Conservation (phyloP, 2,888 invertebrate genomes). For the Drosophila tanythrix region DNA sequence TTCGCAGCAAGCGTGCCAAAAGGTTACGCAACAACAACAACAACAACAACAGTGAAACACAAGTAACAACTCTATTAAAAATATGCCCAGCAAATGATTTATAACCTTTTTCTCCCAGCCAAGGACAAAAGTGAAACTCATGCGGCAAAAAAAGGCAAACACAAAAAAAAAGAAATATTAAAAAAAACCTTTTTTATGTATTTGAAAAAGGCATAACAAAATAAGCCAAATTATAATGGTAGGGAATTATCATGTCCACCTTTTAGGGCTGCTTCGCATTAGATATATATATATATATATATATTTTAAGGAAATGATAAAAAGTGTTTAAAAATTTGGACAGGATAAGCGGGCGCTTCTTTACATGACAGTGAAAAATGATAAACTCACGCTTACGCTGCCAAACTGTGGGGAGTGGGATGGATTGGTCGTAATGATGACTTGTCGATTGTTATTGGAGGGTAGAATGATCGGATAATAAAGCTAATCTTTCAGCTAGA, state of each 20-base stretch:
- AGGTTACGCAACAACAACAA: slow-evolving; percentile 15
- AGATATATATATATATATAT: neutral
- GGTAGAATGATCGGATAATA: neutral
- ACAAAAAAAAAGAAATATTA: slow-evolving; percentile 2
- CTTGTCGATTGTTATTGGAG: slow-evolving; percentile 43
- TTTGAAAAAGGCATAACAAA: slow-evolving; percentile 36
- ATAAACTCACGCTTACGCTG: slow-evolving; percentile 40
- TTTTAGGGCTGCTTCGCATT: slow-evolving; percentile 30
- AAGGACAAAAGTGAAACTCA: slow-evolving; percentile 65
- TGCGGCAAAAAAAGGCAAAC: slow-evolving; percentile 35
- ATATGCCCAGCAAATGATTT: slow-evolving; percentile 74
- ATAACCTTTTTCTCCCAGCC: slow-evolving; percentile 60
- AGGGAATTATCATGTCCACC: slow-evolving; percentile 62
- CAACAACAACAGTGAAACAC: slow-evolving; percentile 37
- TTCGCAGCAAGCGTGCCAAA: slow-evolving; percentile 40
- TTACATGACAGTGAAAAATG: slow-evolving; percentile 66
- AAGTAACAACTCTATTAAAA: slow-evolving; percentile 77
- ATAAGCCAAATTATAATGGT: slow-evolving; percentile 66
- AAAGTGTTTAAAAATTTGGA: slow-evolving; percentile 67
- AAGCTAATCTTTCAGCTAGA: neutral
- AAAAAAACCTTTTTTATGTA: slow-evolving; percentile 19
- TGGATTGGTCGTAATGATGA: slow-evolving; percentile 34
- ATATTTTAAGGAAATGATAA: slow-evolving; percentile 37
- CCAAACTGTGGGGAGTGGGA: slow-evolving; percentile 17
- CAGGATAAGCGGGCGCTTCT: slow-evolving; percentile 72